Evolutionary conservation across 2,113 vertebrate species (phyloP).

Genomic region (Monopterus albus): DNA sequence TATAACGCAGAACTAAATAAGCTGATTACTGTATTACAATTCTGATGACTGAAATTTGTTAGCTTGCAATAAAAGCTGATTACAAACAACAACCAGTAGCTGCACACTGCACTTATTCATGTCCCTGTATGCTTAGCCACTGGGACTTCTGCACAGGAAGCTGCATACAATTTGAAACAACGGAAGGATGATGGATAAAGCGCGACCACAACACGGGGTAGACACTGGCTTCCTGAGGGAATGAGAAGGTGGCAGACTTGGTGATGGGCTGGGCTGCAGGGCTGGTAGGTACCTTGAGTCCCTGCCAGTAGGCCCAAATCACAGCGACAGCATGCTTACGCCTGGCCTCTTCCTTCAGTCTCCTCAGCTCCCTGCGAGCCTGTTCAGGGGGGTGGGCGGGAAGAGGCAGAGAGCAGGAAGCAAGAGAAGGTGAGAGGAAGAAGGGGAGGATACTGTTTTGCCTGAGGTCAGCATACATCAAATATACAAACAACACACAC

Average conservation of each 20-base stretch:
- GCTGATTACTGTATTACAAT: too few species aligned
- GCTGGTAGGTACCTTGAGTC: slow-evolving; percentile 91
- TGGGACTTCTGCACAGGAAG: too few species aligned
- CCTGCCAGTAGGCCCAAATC: slow-evolving; percentile 99
- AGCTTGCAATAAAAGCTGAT: too few species aligned
- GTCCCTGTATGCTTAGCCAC: too few species aligned
- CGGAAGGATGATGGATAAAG: too few species aligned
- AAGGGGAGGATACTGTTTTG: slow-evolving; percentile 45
- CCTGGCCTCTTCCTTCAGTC: slow-evolving; percentile 97
- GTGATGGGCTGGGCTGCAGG: slow-evolving; percentile 46
- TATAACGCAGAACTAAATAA: too few species aligned
- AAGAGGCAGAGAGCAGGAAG: slow-evolving; percentile 60
- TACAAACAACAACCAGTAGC: too few species aligned
- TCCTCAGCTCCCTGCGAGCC: slow-evolving; percentile 98
- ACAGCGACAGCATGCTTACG: slow-evolving; percentile 98
- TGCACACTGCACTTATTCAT: too few species aligned
- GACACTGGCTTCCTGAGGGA: too few species aligned
- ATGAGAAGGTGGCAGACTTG: slow-evolving; percentile 35
- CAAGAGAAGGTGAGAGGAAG: slow-evolving; percentile 56
- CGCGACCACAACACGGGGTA: too few species aligned
- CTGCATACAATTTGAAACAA: too few species aligned
- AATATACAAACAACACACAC: slow-evolving; percentile 11
- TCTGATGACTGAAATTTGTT: too few species aligned
- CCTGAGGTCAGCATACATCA: slow-evolving; percentile 42
- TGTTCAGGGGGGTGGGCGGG: slow-evolving; percentile 74